Conservation (phyloP, 1,140 invertebrate genomes). For the Orussus abietinus region DNA sequence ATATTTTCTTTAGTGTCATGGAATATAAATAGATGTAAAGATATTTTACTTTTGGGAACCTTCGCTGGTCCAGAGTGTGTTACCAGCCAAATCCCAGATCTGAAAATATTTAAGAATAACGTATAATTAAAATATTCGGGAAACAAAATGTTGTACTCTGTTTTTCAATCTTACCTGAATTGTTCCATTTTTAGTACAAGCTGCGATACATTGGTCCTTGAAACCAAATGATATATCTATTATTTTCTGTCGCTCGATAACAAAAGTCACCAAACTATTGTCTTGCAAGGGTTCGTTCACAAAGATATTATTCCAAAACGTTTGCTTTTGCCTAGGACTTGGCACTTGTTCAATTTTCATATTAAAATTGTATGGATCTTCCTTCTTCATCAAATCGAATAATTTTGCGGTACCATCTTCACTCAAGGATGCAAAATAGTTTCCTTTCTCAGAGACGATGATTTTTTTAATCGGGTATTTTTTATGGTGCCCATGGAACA, state of each 20-base stretch:
- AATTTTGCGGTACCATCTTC: conserved; percentile 39
- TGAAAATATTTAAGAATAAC: conserved; percentile 16
- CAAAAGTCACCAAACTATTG: conserved; percentile 34
- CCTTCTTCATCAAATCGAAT: conserved; percentile 32
- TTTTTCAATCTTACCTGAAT: conserved; percentile 27
- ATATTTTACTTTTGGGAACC: conserved; percentile 12
- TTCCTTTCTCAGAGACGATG: conserved; percentile 28
- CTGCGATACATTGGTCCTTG: conserved; percentile 33
- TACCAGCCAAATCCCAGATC: conserved; percentile 35
- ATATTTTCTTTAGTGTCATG: no score
- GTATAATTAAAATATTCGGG: conserved; percentile 8
- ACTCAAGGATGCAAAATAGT: conserved; percentile 41
- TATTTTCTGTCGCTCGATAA: conserved; percentile 29
- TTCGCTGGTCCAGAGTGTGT: conserved; percentile 9
- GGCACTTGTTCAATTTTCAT: conserved; percentile 5
- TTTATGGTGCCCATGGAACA: conserved; percentile 32
- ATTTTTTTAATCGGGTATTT: conserved; percentile 38
- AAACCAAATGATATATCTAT: conserved; percentile 37
- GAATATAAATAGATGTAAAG: not conserved
- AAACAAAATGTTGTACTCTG: not conserved
- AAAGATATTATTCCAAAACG: conserved; percentile 34
- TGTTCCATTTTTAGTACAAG: conserved; percentile 34
- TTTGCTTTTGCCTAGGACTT: conserved; percentile 42
- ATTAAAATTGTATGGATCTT: conserved; percentile 17
- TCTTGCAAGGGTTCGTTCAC: conserved; percentile 22